Percentiles rank a stretch among this genome's conserved stretches.
These are phyloP conservation scores for Cyphomyrus plagiostoma DNA, from an alignment of 2,113 vertebrate genomes.

Conservation along the genomic window DNA sequence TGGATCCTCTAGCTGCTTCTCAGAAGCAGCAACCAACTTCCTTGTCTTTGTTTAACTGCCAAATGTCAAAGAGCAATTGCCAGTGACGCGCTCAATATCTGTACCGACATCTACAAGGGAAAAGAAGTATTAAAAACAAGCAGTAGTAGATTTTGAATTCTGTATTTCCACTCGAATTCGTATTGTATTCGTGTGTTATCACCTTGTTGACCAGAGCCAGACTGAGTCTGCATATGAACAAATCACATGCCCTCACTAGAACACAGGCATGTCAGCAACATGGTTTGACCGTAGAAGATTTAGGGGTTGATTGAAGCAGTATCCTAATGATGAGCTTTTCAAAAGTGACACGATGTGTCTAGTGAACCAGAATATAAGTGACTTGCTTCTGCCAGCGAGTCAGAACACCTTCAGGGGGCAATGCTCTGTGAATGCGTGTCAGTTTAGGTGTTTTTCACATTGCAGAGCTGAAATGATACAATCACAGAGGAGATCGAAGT, in stretches of 20 bases:
- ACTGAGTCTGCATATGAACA: not conserved
- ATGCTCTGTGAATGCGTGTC: not conserved
- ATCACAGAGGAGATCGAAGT: not conserved
- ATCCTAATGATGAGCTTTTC: not conserved
- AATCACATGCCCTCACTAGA: not conserved
- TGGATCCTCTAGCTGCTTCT: constrained; percentile 26
- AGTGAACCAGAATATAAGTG: not conserved
- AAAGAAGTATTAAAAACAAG: not conserved
- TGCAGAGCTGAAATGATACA: not conserved
- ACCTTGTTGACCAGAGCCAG: not conserved
- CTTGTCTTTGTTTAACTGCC: constrained; percentile 25
- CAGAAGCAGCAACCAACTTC: constrained; percentile 35
- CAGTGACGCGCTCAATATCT: not conserved
- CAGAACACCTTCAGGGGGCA: not conserved
- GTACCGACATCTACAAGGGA: not conserved
- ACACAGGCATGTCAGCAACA: not conserved
- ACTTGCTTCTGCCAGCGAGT: not conserved
- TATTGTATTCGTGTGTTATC: not conserved
- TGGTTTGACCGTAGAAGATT: not conserved
- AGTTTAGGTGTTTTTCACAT: not conserved
- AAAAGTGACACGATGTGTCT: not conserved
- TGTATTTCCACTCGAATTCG: not conserved
- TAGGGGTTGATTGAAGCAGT: not conserved
- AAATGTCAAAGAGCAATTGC: not conserved
- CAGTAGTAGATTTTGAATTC: not conserved